Evolutionary conservation across 2,888 invertebrate genomes (phyloP), one percentile per base, ranked within the genome.

Genomic region (Drosophila kuntzei): DNA sequence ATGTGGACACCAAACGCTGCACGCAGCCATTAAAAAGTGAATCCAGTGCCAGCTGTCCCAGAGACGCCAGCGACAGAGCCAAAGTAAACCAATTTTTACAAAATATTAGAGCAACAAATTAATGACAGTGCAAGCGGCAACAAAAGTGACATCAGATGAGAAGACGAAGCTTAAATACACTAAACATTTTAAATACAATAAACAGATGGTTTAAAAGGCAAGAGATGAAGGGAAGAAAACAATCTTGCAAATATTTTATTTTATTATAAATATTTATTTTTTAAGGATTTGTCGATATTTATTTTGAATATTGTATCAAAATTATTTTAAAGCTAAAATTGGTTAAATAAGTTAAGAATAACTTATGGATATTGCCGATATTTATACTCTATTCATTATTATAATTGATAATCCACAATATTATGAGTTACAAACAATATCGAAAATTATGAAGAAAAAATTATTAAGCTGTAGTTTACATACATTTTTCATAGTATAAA

Each of bases 61-160:
- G 49, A 54, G 43, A 16, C 16, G 53, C 49, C 44, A 32, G 9
- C 25, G 32, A 53, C 78, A 65, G 72, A 64, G 71, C 66, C 76
- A 84, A 83, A 85, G 70, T 79, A 79, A 77, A 83, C 86, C 85
- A 86, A 87, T 86, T 86, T 87, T 74, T 70, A 61, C 76, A 87
- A 85, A 86, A 86, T 86, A 86, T 86, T 87, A 76, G 86, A 79
- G 79, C 88, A 87, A 77, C 86, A 86, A 85, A 86, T 86, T 86
- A 87, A 86, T 87, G 88, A 76, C 73, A 78, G 70, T 60, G 71
- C 80, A 74, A 80, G 74, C 62, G 74, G 66, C 55, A 72, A 68
- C 51, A 43, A 43, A 37, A 25, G 7, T 25, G 34, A 8, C 16
- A 51, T 43, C 25, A 18, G 49, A 36, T 18, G 20, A 34, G 36